Conservation (phyloP, 2,888 invertebrate species). For the Sthenelais limicola region DNA sequence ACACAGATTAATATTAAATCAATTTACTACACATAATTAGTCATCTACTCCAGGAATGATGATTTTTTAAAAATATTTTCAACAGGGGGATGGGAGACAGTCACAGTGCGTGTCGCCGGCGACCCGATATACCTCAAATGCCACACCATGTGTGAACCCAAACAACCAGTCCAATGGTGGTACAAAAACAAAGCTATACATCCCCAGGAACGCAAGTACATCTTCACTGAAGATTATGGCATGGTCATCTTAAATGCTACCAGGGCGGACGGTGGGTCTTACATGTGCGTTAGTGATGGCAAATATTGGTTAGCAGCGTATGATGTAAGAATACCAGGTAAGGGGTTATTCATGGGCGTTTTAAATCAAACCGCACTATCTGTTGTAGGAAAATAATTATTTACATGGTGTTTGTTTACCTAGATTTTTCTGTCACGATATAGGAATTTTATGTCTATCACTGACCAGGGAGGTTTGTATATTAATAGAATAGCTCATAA, state of each 20-base stretch:
- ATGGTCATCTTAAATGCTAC: conserved; percentile 55
- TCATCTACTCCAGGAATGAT: too few relatives aligned
- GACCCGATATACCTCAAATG: conserved; percentile 27
- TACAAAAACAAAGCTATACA: conserved; percentile 26
- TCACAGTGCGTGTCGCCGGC: conserved; percentile 14
- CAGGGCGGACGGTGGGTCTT: conserved; percentile 51
- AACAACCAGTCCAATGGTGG: conserved; percentile 19
- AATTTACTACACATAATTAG: too few relatives aligned
- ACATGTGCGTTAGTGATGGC: conserved; percentile 43
- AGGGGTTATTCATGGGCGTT: conserved; percentile 7
- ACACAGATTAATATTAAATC: too few relatives aligned
- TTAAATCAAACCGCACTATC: background rate
- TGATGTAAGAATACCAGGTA: conserved; percentile 32
- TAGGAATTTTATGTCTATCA: too few relatives aligned
- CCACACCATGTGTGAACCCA: conserved; percentile 20
- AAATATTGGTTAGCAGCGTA: conserved; percentile 35
- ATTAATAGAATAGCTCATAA: too few relatives aligned
- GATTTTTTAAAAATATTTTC: too few relatives aligned
- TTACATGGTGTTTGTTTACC: too few relatives aligned
- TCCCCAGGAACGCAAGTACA: conserved; percentile 38
- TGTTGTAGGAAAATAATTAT: background rate
- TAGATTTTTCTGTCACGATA: too few relatives aligned
- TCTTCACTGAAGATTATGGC: conserved; percentile 55
- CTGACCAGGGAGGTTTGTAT: too few relatives aligned
- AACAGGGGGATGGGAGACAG: conserved; percentile 16